A percentile compares a stretch with the other conserved stretches of the same genome.
Conservation (phyloP, 1,140 invertebrate species). For the Drosophila takahashii region DNA sequence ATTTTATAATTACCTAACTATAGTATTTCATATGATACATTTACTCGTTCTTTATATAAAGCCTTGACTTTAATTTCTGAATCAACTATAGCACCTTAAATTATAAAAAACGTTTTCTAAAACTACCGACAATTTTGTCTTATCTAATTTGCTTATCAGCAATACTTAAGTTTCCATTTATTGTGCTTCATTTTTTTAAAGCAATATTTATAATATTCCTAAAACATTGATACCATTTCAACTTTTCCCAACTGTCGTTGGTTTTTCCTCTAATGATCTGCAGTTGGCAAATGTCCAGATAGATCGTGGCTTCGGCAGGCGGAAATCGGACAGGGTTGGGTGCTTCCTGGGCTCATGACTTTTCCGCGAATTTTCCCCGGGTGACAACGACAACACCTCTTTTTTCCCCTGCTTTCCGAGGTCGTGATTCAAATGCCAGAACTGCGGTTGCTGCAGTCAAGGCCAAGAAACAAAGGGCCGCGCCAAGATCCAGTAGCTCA, state of each 20-base stretch:
- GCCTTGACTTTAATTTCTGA: too few species aligned
- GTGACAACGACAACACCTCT: constrained; percentile 53
- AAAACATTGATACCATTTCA: background rate
- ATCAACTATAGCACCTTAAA: too few species aligned
- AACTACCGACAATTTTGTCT: too few species aligned
- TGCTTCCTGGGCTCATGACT: constrained; percentile 24
- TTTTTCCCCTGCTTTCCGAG: constrained; percentile 20
- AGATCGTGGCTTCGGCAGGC: constrained; percentile 34
- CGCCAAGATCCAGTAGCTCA: constrained; percentile 40
- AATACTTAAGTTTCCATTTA: too few species aligned
- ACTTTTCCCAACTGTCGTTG: background rate
- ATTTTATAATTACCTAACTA: too few species aligned
- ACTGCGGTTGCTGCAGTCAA: constrained; percentile 55
- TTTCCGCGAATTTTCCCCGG: constrained; percentile 46
- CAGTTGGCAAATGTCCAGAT: constrained; percentile 19
- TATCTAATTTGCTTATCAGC: too few species aligned
- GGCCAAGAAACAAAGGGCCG: constrained; percentile 56
- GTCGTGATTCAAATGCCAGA: constrained; percentile 66
- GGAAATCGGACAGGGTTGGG: constrained; percentile 37
- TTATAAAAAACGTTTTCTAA: too few species aligned
- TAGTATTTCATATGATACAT: too few species aligned
- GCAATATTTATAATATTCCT: too few species aligned
- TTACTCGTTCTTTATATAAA: too few species aligned
- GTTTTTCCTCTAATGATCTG: constrained; percentile 24
- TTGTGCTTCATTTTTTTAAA: too few species aligned